Conservation (phyloP, 2,888 invertebrate genomes). For the Philonicus albiceps region DNA sequence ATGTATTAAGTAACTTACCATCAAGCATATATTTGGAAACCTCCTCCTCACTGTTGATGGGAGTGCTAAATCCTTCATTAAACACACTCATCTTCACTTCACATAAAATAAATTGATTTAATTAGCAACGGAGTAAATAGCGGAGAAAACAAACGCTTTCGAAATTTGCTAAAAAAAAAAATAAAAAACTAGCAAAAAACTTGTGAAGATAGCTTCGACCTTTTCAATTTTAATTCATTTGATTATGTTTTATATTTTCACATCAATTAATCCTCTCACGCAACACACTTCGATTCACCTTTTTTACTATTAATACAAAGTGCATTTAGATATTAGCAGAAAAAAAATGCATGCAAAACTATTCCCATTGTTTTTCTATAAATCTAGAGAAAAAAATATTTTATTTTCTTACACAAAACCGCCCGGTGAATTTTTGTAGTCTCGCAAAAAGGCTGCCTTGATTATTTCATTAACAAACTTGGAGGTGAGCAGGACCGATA, state of each 20-base stretch:
- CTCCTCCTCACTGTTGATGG: slow-evolving; percentile 10
- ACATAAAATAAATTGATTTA: slow-evolving; percentile 12
- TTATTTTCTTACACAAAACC: not conserved
- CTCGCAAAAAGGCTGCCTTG: not conserved
- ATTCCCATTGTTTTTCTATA: not conserved
- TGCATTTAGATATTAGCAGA: not conserved
- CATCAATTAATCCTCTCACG: not conserved
- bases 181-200: not conserved
- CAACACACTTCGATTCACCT: not conserved
- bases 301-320: not conserved
- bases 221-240: not conserved
- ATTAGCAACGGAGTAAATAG: not conserved
- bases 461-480: not conserved
- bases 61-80: slow-evolving; percentile 6
- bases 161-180: not conserved
- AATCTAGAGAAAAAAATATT: not conserved
- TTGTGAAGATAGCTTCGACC: not conserved
- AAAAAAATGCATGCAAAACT: not conserved
- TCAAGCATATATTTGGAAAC: slow-evolving; percentile 33
- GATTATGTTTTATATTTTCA: not conserved
- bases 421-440: not conserved
- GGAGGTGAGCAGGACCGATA: not conserved
- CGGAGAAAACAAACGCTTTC: not conserved
- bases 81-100: slow-evolving; percentile 23
- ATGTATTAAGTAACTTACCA: not conserved